phyloP scores from a whole-genome alignment of 1,140 invertebrate species.

The Meloidogyne exigua region DNA sequence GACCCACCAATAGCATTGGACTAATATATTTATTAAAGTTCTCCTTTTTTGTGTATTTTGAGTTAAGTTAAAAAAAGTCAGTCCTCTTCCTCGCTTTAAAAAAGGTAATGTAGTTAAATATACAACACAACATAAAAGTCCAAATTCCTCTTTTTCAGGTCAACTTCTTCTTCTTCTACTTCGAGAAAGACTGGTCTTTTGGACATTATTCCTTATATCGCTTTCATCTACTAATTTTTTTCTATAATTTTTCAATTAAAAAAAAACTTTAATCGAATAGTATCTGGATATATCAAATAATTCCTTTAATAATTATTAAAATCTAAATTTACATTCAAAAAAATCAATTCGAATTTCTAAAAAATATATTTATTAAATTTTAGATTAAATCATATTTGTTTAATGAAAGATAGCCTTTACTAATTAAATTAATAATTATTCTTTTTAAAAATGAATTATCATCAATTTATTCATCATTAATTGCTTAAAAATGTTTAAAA shows the following conservation, averaged over 20 bases:
- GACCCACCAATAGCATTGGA: not conserved
- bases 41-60: not conserved
- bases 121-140: not conserved
- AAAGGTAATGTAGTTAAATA: not conserved
- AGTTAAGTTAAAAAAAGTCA: not conserved
- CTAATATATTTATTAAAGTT: not conserved
- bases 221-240: not conserved
- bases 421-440: not conserved
- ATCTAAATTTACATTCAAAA: not conserved
- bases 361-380: not conserved
- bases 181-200: not conserved
- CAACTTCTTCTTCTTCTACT: not conserved
- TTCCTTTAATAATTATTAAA: not conserved
- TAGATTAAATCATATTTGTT: not conserved
- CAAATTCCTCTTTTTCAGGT: not conserved
- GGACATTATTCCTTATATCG: not conserved
- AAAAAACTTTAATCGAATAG: not conserved
- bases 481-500: not conserved
- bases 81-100: not conserved
- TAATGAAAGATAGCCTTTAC: too few relatives aligned
- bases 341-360: not conserved
- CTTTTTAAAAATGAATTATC: not conserved
- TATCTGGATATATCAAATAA: too few relatives aligned
- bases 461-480: not conserved
- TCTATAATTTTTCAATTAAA: not conserved